Evolutionary conservation across 2,888 invertebrate species (phyloP), one percentile per base, ranked within the genome.

Genomic region (Nymphalis urticae): DNA sequence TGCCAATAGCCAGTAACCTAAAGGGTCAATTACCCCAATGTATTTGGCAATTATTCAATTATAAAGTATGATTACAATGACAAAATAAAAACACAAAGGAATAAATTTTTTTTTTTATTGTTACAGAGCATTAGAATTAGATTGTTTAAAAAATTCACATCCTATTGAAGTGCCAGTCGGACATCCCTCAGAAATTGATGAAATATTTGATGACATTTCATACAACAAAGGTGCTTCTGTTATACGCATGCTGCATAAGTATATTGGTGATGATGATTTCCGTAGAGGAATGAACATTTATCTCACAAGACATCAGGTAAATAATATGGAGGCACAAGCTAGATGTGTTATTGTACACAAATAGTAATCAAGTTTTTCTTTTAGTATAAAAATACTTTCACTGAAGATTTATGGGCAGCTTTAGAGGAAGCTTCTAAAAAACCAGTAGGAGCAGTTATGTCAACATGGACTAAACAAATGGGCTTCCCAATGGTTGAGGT

Each of bases 131-230:
- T 85, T 97, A 75, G 96, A 97, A 78, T 91, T 98, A 73, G 99
- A 99, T 86, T 96, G 95, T 66, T 90, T 99, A 72, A 96, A 97
- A 80, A 98, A 96, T 85, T 98, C 98, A 53, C 99, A 99, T 92
- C 98, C 99, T 0, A 98, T 99, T 78, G 98, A 99, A 93, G 98
- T 98, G 64, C 97, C 97, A 17, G 98, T 98, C 0, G 96, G 97
- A 0, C 97, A 98, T 90, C 99, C 99, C 0, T 95, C 96, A 10
- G 98, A 99, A 89, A 97, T 99, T 69, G 98, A 98, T 88, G 98
- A 99, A 88, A 99, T 99, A 76, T 99, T 99, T 92, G 99, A 99
- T 92, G 97, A 97, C 78, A 99, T 99, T 79, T 98, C 98, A 48
- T 99, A 99, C 89, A 96, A 96, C 82, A 99, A 99, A 86, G 98